Percentiles rank a stretch among this genome's conserved stretches.
phyloP scores from a whole-genome alignment of 2,113 vertebrate species.

The Chamaea fasciata region DNA sequence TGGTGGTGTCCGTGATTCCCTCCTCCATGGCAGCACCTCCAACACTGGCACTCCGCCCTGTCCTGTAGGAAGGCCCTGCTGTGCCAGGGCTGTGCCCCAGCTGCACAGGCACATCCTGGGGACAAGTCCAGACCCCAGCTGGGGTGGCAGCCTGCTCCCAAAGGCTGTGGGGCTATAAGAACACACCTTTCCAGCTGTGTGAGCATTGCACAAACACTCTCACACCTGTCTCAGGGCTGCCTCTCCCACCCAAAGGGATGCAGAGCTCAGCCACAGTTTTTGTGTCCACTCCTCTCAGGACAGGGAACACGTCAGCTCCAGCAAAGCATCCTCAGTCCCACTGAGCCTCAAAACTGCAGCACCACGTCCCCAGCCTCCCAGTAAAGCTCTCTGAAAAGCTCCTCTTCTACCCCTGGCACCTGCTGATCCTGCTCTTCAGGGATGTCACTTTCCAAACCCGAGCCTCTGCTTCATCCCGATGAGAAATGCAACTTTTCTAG shows the following conservation, averaged over 20 bases:
- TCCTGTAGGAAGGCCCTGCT: not conserved
- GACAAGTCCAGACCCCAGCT: not conserved
- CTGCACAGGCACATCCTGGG: not conserved
- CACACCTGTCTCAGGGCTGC: too few species aligned
- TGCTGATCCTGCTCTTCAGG: not conserved
- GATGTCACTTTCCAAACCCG: not conserved
- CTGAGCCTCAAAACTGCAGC: not conserved
- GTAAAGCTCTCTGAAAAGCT: not conserved
- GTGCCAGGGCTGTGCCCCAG: not conserved
- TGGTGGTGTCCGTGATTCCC: not conserved
- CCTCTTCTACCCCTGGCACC: not conserved
- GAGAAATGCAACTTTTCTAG: not conserved
- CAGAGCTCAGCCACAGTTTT: not conserved
- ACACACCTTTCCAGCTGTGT: accelerated
- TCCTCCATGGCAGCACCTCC: not conserved
- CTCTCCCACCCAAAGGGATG: not conserved
- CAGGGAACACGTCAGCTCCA: not conserved
- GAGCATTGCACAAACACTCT: accelerated
- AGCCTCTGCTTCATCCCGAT: not conserved
- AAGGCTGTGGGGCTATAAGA: not conserved
- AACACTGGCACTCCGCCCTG: accelerated
- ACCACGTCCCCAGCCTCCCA: accelerated
- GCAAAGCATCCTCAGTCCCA: not conserved
- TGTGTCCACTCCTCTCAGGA: not conserved
- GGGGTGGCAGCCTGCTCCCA: not conserved